These are phyloP conservation scores for Suillia variegata DNA, from an alignment of 2,888 invertebrate species.

Conservation along the genomic window DNA sequence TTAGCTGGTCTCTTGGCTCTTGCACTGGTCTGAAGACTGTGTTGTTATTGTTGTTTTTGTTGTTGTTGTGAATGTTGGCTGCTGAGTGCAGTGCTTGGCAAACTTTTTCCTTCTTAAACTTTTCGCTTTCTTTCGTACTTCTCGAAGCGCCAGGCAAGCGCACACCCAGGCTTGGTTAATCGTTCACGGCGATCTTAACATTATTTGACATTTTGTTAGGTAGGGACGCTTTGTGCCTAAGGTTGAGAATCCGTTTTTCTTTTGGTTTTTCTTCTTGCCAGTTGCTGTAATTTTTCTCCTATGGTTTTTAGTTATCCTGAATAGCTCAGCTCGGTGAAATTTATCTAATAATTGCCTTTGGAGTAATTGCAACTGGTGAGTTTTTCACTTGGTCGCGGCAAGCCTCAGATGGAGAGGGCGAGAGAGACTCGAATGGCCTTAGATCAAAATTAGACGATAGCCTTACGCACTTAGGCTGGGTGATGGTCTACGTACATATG, in stretches of 20 bases:
- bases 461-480: constrained; percentile 27
- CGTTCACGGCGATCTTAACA: background rate
- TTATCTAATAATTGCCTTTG: constrained; percentile 1
- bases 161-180: background rate
- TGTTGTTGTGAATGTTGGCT: too few relatives aligned
- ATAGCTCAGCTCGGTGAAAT: background rate
- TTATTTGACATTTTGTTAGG: too few relatives aligned
- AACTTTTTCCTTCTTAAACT: constrained; percentile 15
- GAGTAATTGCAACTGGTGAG: background rate
- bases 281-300: background rate
- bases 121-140: background rate
- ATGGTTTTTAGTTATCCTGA: background rate
- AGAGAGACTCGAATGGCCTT: constrained; percentile 23
- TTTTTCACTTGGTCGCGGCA: too few relatives aligned
- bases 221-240: too few relatives aligned
- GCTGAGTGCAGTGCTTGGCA: constrained; percentile 20
- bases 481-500: background rate
- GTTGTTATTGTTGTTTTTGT: constrained; percentile 13
- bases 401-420: too few relatives aligned
- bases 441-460: constrained; percentile 47
- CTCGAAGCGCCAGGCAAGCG: background rate
- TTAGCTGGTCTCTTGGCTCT: too few relatives aligned
- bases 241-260: background rate
- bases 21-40: constrained; percentile 10
- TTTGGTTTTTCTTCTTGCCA: background rate